Base-by-base conservation (phyloP, 2,888 invertebrate genomes). In the Empis livida region DNA sequence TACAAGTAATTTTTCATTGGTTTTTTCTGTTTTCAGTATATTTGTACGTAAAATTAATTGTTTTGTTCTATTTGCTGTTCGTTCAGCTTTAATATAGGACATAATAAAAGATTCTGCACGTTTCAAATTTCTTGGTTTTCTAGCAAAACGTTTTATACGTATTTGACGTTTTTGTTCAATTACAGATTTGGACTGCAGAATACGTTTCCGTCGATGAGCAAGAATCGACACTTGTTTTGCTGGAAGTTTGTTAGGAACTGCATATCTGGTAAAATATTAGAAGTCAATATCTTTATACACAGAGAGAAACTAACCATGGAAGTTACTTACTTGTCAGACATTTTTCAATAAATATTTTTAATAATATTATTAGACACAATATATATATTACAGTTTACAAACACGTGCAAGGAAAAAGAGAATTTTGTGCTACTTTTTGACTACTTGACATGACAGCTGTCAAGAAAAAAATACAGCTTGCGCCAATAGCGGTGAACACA, bases 21-120 rank as follows among this genome's bases (percentile, higher is more conserved):
- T 53, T 5, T 62, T 58, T 2, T 56, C 57, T 31, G 55, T 55
- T 8, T 58, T 50, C 1, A 60, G 57, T 4, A 67, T 38, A 32
- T 61, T 63, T 10, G 55, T 61, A 8, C 58, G 57, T 8, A 63
- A 43, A n/a, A 68, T 53, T 0, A 57, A 56, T 30, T 57, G 61
- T 14, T 57, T 61, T 2, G 65, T 67, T 3, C 68, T 58, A 14
- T 62, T 64, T 1, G 61, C 52, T 2, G 65, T 66, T 5, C 64
- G 59, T 45, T 69, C 69, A 1, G 67, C 65, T 48, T 68, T 68
- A 0, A 66, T 17, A 43, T 61, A 62, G 16, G 58, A 57, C 64
- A 65, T 68, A 1, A 70, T 62, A 51, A 70, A 70, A 4, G 64
- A 62, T 52, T 70, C 70, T 3, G 70, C 65, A n/a, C 68, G 63